Base-by-base conservation (phyloP, 2,797 vertebrate genomes). In the Nannoperca obscura region DNA sequence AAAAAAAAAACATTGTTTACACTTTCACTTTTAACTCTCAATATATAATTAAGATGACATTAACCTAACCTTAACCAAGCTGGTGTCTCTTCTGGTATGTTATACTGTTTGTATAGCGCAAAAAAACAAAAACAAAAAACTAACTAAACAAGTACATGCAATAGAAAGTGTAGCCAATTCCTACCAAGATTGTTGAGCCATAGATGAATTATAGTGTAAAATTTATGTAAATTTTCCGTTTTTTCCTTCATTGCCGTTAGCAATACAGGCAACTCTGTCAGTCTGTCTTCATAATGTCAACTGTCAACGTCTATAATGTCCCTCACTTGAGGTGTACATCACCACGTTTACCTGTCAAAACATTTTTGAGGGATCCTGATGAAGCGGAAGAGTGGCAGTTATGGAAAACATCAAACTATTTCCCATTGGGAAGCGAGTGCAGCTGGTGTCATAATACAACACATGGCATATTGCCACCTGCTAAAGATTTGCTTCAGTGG, bases 331-430 rank as follows among this genome's bases (percentile, higher is more conserved):
- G 88, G 87, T 92, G 86, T 82, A 65, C 74, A 82, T 85, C 83
- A 72, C 83, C 84, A 88, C 83, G 76, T 89, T 92, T 90, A 91
- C 88, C 90, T 94, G 93, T 94, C 93, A 94, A 90, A 90, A 86
- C 70, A 91, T 81, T 83, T 91, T 78, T 88, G 91, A 91, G 82
- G 78, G 74, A 89, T 85, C 57, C 84, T 74, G 90, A 92, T 91
- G 86, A 93, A 93, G 90, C 89, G 86, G 92, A 94, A 94, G 92
- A 94, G 80, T 92, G 86, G 88, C 90, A 92, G 90, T 92, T 90
- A 84, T 91, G 86, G 82, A 92, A 92, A 90, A 92, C 90, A 93
- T 91, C 90, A 90, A 86, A 91, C 73, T 71, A 65, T 87, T 86
- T 91, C 84, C 91, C 93, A 83, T 50, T 80, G 92, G 93, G 93